Conservation (phyloP, 2,888 invertebrate genomes). For the Drosophila lacicola region DNA sequence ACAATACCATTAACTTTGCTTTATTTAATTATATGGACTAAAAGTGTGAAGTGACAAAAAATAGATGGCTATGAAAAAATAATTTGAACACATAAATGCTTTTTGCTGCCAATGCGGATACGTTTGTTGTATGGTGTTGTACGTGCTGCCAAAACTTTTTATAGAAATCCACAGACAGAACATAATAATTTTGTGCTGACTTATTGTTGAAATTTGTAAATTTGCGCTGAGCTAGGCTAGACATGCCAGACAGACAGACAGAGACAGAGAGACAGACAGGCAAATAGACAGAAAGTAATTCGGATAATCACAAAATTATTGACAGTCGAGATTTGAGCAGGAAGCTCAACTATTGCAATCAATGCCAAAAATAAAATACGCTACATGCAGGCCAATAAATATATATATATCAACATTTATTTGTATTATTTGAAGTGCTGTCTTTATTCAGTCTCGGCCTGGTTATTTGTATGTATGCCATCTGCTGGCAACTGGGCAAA, state of each 20-base stretch:
- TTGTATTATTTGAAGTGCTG: neutral
- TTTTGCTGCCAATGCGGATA: no score
- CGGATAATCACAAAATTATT: slow-evolving; percentile 67
- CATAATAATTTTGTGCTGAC: slow-evolving; percentile 77
- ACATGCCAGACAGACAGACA: slow-evolving; percentile 25
- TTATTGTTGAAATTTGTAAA: slow-evolving; percentile 79
- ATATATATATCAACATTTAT: neutral
- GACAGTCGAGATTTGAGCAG: slow-evolving; percentile 58
- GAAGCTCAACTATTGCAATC: slow-evolving; percentile 45
- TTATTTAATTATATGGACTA: no score
- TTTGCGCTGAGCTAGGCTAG: slow-evolving; percentile 65
- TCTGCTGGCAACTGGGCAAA: slow-evolving; percentile 18
- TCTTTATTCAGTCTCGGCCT: slow-evolving; percentile 11
- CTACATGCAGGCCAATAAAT: neutral
- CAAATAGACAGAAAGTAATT: slow-evolving; percentile 41
- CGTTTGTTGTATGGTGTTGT: slow-evolving; percentile 14
- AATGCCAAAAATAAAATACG: slow-evolving; percentile 37
- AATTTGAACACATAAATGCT: no score
- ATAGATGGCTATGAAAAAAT: no score
- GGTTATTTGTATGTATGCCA: slow-evolving; percentile 1
- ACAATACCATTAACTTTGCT: no score
- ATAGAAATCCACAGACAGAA: slow-evolving; percentile 30
- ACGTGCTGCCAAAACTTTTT: slow-evolving; percentile 26
- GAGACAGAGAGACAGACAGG: slow-evolving; percentile 22
- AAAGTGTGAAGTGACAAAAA: no score